Conservation (phyloP, 2,113 vertebrate species). For the Apistogramma diplotaenia region DNA sequence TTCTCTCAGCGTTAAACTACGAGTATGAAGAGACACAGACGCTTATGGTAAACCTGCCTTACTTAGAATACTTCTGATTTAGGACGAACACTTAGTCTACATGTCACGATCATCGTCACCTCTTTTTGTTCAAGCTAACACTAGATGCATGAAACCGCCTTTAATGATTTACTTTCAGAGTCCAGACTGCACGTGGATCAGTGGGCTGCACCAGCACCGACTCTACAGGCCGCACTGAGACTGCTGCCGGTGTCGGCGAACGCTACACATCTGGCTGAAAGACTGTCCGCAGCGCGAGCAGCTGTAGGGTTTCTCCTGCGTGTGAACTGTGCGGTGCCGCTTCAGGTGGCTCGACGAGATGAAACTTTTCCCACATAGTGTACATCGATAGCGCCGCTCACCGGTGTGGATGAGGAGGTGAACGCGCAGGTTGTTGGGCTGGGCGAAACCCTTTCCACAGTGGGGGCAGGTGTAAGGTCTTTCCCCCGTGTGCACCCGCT, state of each 20-base stretch:
- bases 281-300: conserved; percentile 71
- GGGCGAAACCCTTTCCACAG: conserved; percentile 71
- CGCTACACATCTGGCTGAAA: conserved; percentile 72
- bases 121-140: background rate
- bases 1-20: background rate
- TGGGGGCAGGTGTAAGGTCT: conserved; percentile 67
- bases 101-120: background rate
- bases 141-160: background rate
- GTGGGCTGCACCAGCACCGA: background rate
- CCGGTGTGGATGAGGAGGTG: conserved; percentile 71
- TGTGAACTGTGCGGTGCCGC: conserved; percentile 72
- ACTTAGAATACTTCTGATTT: background rate
- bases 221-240: conserved; percentile 69
- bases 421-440: conserved; percentile 72
- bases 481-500: conserved; percentile 61
- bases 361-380: conserved; percentile 72
- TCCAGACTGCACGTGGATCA: background rate
- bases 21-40: background rate
- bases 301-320: conserved; percentile 73
- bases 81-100: conserved; percentile 21
- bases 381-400: conserved; percentile 66
- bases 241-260: conserved; percentile 70
- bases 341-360: conserved; percentile 72
- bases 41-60: background rate
- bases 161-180: background rate